Conservation (phyloP, 2,113 vertebrate genomes). For the Dipodomys ordii region DNA sequence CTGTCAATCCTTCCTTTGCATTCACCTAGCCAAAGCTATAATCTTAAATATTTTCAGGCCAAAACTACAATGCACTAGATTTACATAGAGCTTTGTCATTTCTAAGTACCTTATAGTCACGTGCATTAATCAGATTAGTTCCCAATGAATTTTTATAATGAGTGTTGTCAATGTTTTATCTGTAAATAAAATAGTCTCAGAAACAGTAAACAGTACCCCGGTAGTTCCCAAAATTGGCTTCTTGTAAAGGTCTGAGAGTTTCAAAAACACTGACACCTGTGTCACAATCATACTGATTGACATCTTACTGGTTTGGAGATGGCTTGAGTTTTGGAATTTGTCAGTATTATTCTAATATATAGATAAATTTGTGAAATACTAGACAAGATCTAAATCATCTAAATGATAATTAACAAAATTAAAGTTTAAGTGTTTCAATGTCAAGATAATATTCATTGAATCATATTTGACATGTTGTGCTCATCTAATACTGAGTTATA, state of each 20-base stretch:
- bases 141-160: neutral
- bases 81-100: neutral
- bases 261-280: neutral
- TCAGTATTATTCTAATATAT: constrained; percentile 20
- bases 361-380: neutral
- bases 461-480: constrained; percentile 13
- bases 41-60: too few relatives aligned
- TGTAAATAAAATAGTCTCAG: neutral
- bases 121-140: neutral
- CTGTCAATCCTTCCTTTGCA: neutral
- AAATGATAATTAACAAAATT: neutral
- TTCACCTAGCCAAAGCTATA: neutral
- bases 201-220: neutral
- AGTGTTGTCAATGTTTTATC: neutral
- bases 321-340: neutral
- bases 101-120: neutral
- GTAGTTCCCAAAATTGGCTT: neutral
- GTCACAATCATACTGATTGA: neutral
- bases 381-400: neutral
- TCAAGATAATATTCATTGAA: neutral
- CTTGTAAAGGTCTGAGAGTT: neutral
- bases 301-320: neutral
- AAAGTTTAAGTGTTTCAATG: neutral
- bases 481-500: neutral
- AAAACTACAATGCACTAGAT: neutral